Percentiles rank a stretch among this genome's conserved stretches.
phyloP scores from a whole-genome alignment of 2,888 invertebrate genomes.

The Troglohyphantes excavatus region DNA sequence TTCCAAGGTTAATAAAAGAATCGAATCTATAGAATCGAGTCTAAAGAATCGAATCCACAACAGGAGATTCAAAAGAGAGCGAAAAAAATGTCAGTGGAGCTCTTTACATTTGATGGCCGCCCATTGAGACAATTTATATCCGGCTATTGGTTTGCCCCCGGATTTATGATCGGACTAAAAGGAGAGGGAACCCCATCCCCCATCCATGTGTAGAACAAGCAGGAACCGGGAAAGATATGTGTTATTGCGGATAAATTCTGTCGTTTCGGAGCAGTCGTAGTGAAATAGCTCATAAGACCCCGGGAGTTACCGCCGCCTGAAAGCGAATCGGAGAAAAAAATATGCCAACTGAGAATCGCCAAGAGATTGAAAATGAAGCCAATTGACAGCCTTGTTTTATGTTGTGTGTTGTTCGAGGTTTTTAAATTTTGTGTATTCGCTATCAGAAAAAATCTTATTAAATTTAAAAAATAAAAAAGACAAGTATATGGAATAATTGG shows the following conservation, averaged over 20 bases:
- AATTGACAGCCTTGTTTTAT: too few relatives aligned
- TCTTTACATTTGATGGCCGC: constrained; percentile 73
- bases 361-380: too few relatives aligned
- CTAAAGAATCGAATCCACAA: constrained; percentile 1
- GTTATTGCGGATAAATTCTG: constrained; percentile 78
- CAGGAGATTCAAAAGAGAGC: background rate
- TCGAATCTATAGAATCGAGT: too few relatives aligned
- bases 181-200: constrained; percentile 21
- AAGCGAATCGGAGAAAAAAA: too few relatives aligned
- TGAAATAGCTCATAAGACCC: constrained; percentile 76
- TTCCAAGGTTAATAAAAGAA: too few relatives aligned
- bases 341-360: too few relatives aligned
- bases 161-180: constrained; percentile 74
- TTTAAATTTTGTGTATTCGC: too few relatives aligned
- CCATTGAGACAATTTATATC: constrained; percentile 74
- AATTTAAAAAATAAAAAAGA: too few relatives aligned
- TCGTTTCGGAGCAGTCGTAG: constrained; percentile 61
- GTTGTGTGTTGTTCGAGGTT: too few relatives aligned
- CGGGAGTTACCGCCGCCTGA: constrained; percentile 63
- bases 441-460: too few relatives aligned
- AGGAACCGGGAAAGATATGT: constrained; percentile 73
- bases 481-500: too few relatives aligned
- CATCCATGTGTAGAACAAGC: constrained; percentile 52
- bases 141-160: constrained; percentile 77
- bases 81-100: background rate